Percentiles rank a stretch among this genome's conserved stretches.
Conservation (phyloP, 2,888 invertebrate species). For the Silvanus unidentatus region DNA sequence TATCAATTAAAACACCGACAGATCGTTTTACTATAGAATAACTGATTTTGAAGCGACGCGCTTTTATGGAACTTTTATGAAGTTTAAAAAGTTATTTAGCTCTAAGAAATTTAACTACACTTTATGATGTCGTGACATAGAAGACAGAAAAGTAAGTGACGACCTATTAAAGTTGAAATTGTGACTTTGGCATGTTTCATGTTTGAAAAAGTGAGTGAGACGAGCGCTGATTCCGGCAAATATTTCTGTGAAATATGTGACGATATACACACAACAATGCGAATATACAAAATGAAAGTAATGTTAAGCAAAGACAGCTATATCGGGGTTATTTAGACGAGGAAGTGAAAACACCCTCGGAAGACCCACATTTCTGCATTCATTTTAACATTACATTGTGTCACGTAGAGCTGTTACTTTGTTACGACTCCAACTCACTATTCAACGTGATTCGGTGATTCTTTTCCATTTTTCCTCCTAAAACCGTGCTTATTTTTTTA, state of each 20-base stretch:
- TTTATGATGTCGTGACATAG: slow-evolving; percentile 8
- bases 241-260: slow-evolving; percentile 25
- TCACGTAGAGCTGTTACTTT: slow-evolving; percentile 32
- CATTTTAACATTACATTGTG: slow-evolving; percentile 28
- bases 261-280: slow-evolving; percentile 24
- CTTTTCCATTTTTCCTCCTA: slow-evolving; percentile 13
- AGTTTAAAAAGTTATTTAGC: slow-evolving; percentile 18
- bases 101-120: slow-evolving; percentile 15
- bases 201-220: no score
- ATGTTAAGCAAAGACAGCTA: slow-evolving; percentile 2
- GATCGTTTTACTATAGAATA: not conserved
- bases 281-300: slow-evolving; percentile 13
- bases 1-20: no score
- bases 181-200: slow-evolving; percentile 16
- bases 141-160: slow-evolving; percentile 23
- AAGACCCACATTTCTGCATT: slow-evolving; percentile 19
- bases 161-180: slow-evolving; percentile 29
- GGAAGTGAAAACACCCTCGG: slow-evolving; percentile 7
- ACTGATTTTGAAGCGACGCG: no score
- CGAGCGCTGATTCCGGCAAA: slow-evolving; percentile 21
- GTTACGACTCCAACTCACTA: slow-evolving; percentile 19
- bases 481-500: not conserved
- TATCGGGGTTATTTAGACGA: not conserved
- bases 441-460: slow-evolving; percentile 28
- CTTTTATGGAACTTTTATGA: slow-evolving; percentile 15